Conservation (phyloP, 2,888 invertebrate species). For the Ophion ellenae region DNA sequence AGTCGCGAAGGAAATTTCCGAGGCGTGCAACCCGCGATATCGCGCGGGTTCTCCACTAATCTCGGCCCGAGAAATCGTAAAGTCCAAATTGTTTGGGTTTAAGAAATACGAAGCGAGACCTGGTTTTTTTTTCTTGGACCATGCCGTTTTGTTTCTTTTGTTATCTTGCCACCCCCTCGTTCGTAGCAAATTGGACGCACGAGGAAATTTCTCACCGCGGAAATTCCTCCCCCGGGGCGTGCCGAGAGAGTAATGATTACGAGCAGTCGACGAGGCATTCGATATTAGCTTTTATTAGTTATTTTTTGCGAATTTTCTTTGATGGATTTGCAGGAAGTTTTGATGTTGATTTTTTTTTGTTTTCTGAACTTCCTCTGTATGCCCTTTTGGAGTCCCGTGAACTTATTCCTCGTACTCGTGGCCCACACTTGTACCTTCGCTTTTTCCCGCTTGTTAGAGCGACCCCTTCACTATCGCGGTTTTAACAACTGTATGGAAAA, state of each 20-base stretch:
- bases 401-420: too few species aligned
- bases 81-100: constrained; percentile 22
- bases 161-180: not conserved
- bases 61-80: constrained; percentile 16
- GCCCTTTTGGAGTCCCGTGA: too few species aligned
- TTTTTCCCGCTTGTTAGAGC: too few species aligned
- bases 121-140: not conserved
- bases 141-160: not conserved
- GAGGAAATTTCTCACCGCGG: not conserved
- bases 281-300: not conserved
- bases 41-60: not conserved
- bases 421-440: too few species aligned
- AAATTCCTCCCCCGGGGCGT: not conserved
- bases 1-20: constrained; percentile 3
- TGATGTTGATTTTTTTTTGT: not conserved
- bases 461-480: too few species aligned
- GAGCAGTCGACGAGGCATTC: not conserved
- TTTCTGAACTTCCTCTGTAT: too few species aligned
- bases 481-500: too few species aligned
- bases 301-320: not conserved
- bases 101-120: not conserved
- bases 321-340: not conserved
- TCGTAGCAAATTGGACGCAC: not conserved
- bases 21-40: not conserved
- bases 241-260: not conserved